Percentiles rank a stretch among this genome's conserved stretches.
Conservation (phyloP, 2,113 vertebrate genomes). For the Sinocyclocheilus grahami region DNA sequence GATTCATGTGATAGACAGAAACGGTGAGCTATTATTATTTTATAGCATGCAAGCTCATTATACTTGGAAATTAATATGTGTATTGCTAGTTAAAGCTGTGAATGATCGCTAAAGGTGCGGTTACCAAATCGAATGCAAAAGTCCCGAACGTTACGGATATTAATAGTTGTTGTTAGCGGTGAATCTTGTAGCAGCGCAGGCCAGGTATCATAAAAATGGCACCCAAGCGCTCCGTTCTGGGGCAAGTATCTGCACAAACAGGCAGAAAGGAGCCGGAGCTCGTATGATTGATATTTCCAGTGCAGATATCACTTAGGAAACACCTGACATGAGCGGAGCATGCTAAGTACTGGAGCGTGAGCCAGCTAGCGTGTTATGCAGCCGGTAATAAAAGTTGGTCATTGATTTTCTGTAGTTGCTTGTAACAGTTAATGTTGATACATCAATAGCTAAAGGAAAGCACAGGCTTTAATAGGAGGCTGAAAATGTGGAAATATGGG, state of each 20-base stretch:
- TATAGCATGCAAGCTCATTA: background rate
- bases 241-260: constrained; percentile 36
- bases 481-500: constrained; percentile 82
- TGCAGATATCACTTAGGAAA: constrained; percentile 75
- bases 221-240: constrained; percentile 35
- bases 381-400: constrained; percentile 91
- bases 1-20: constrained; percentile 53
- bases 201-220: constrained; percentile 34
- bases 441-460: constrained; percentile 98
- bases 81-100: background rate
- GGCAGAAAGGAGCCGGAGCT: constrained; percentile 20
- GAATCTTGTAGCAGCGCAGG: constrained; percentile 24
- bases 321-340: constrained; percentile 66
- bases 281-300: constrained; percentile 69
- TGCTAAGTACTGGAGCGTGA: constrained; percentile 73
- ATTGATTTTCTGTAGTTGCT: constrained; percentile 99
- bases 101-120: background rate
- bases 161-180: constrained; percentile 38
- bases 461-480: constrained; percentile 89
- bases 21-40: constrained; percentile 39
- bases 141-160: constrained; percentile 27
- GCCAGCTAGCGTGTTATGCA: constrained; percentile 75
- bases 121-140: constrained; percentile 16
- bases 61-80: constrained; percentile 35
- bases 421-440: constrained; percentile 99